Evolutionary conservation across 2,113 vertebrate species (phyloP).

Genomic region (Varanus salvator): DNA sequence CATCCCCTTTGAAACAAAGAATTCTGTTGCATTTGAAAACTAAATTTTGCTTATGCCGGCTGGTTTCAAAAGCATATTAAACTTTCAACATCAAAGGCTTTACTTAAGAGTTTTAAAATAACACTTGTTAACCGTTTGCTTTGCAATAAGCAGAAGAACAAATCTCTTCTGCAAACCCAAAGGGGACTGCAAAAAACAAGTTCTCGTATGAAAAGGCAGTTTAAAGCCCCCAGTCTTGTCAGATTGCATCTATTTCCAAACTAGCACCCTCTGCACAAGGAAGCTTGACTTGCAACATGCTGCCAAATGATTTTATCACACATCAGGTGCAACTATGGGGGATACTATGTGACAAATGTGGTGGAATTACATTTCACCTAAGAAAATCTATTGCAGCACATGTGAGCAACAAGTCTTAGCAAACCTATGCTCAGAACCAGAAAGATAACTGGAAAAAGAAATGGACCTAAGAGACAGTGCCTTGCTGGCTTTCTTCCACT

Average conservation of each 20-base stretch:
- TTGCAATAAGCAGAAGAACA: not conserved
- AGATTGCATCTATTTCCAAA: not conserved
- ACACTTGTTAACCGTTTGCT: slow-evolving; percentile 17
- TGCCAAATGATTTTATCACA: not conserved
- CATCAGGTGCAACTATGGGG: not conserved
- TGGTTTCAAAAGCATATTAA: slow-evolving; percentile 24
- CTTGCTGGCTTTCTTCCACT: not conserved
- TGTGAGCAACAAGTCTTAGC: not conserved
- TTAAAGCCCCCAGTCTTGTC: no score
- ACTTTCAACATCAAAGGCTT: slow-evolving; percentile 20
- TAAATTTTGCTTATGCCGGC: slow-evolving; percentile 8
- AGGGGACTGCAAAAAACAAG: not conserved
- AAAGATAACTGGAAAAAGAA: not conserved
- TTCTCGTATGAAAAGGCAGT: no score
- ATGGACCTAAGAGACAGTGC: not conserved
- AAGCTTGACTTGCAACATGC: not conserved
- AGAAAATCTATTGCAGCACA: not conserved
- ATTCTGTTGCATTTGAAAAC: slow-evolving; percentile 37
- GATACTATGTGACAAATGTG: not conserved
- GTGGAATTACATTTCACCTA: not conserved
- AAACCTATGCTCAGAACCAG: not conserved
- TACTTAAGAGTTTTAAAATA: slow-evolving; percentile 22
- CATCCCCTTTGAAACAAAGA: slow-evolving; percentile 12
- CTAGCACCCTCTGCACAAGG: not conserved
- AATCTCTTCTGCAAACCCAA: not conserved